Evolutionary conservation across 2,888 invertebrate species (phyloP), one percentile per base, ranked within the genome.

Genomic region (Portevinia maculata): DNA sequence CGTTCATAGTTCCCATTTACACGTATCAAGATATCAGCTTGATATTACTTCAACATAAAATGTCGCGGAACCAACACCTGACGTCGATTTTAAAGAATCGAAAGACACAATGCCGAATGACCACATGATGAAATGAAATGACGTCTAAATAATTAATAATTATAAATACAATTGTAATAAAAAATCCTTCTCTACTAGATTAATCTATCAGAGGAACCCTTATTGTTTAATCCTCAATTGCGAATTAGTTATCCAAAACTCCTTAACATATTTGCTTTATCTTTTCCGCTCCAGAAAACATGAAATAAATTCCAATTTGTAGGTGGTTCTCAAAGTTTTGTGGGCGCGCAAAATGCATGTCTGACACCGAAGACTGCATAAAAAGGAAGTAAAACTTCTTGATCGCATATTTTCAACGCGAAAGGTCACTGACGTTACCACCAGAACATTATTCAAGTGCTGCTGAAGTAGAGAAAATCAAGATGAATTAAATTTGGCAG

Each of bases 401-500:
- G 55, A 57, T 57, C 48, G 57, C 57, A 48, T 71, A 60, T 71
- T 60, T 24, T 48, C 17, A 34, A 59, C 48, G 28, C 48, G 57
- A 69, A 69, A 57, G 69, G 57, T 50, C 48, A 69, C 57, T 59
- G 57, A 57, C 48, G 57, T 59, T 67, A 46, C 34, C 67, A 46
- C 34, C 46, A 44, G 55, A 44, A 46, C 55, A 37, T 55, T 46
- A 32, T 21, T 34, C 7, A 55, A 32, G 30, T 19, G 30, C 19
- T 30, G n/a, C 8, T 19, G 32, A 41, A 17, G 4, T n/a, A 41
- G 17, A 41, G 17, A 11, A 13, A n/a, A 11, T 11, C 39, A 15
- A 15, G 3, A 48, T 34, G 24, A 21, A 62, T 19, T 44, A 7
- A 9, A 7, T 17, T 44, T 44, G 8, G 9, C 9, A 44, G 11